Evolutionary conservation across 2,113 vertebrate genomes (phyloP).

Genomic region (Crotalus tigris): DNA sequence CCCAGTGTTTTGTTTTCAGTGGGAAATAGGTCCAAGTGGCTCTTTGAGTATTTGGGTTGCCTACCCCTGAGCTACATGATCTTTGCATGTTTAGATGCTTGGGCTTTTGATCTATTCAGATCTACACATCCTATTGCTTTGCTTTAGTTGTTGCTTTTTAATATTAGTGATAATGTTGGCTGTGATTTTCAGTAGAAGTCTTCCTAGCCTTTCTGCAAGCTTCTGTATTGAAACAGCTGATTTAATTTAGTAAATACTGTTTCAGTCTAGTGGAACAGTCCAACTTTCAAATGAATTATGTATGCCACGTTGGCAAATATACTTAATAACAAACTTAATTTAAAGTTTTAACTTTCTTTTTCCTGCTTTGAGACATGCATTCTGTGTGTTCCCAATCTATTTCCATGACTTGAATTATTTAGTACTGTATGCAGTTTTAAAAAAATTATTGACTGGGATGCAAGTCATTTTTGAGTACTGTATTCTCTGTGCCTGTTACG

Average conservation of each 20-base stretch:
- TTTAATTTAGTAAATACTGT: neutral
- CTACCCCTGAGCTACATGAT: neutral
- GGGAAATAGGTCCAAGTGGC: too few relatives aligned
- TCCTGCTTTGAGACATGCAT: neutral
- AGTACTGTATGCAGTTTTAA: neutral
- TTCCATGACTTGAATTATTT: slow-evolving; percentile 14
- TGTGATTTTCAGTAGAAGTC: neutral
- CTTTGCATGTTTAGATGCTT: neutral
- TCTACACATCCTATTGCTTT: neutral
- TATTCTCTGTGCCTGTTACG: neutral
- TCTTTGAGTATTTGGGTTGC: too few relatives aligned
- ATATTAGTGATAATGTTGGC: neutral
- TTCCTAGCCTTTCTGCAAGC: neutral
- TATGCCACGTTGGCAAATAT: slow-evolving; percentile 26
- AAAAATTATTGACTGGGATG: neutral
- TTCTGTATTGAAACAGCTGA: neutral
- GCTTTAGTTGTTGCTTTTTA: neutral
- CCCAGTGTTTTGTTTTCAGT: too few relatives aligned
- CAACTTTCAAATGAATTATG: slow-evolving; percentile 33
- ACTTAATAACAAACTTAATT: slow-evolving; percentile 11
- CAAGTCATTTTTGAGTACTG: neutral
- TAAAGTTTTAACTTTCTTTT: slow-evolving; percentile 15
- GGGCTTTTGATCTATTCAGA: neutral
- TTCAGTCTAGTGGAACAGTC: slow-evolving; percentile 33
- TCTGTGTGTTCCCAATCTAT: neutral